phyloP scores from a whole-genome alignment of 2,797 vertebrate genomes.

The Pseudochaenichthys georgianus region DNA sequence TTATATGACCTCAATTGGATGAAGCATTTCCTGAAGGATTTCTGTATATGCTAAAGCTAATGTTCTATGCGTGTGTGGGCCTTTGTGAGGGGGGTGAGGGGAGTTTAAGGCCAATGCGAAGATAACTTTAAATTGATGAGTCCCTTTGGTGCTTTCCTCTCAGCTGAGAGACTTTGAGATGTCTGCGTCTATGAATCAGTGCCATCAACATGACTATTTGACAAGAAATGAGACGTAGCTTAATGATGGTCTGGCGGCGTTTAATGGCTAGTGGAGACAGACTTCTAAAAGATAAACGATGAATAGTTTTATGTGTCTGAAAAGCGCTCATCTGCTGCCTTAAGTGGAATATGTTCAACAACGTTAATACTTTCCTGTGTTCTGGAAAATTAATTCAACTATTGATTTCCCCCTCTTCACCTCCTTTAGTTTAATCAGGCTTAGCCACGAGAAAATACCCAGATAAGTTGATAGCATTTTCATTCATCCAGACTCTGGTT shows the following conservation, averaged over 20 bases:
- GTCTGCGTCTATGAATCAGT: slow-evolving; percentile 62
- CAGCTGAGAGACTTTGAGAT: slow-evolving; percentile 34
- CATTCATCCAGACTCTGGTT: slow-evolving; percentile 49
- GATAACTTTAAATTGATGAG: slow-evolving; percentile 52
- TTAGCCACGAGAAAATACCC: slow-evolving; percentile 40
- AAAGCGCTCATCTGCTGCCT: slow-evolving; percentile 63
- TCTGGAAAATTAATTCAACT: slow-evolving; percentile 71
- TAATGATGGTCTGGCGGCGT: slow-evolving; percentile 71
- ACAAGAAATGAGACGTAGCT: slow-evolving; percentile 70
- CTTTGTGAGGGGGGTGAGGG: not conserved
- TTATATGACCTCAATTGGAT: not conserved
- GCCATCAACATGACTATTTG: slow-evolving; percentile 62
- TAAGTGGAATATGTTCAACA: slow-evolving; percentile 75
- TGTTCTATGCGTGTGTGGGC: slow-evolving; percentile 16
- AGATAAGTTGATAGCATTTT: slow-evolving; percentile 27
- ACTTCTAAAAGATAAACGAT: slow-evolving; percentile 69
- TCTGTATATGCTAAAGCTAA: slow-evolving; percentile 21
- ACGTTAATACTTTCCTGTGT: slow-evolving; percentile 67
- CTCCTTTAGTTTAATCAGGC: slow-evolving; percentile 59
- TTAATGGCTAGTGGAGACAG: slow-evolving; percentile 71
- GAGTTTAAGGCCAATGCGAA: slow-evolving; percentile 23
- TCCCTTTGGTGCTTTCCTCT: slow-evolving; percentile 36
- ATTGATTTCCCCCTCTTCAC: slow-evolving; percentile 68
- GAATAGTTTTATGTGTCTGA: slow-evolving; percentile 75
- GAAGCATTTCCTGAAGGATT: slow-evolving; percentile 12